A percentile compares a stretch with the other conserved stretches of the same genome.
These are phyloP conservation scores for Aradophagus sp. DNA, from an alignment of 1,140 invertebrate genomes.

Conservation along the genomic window DNA sequence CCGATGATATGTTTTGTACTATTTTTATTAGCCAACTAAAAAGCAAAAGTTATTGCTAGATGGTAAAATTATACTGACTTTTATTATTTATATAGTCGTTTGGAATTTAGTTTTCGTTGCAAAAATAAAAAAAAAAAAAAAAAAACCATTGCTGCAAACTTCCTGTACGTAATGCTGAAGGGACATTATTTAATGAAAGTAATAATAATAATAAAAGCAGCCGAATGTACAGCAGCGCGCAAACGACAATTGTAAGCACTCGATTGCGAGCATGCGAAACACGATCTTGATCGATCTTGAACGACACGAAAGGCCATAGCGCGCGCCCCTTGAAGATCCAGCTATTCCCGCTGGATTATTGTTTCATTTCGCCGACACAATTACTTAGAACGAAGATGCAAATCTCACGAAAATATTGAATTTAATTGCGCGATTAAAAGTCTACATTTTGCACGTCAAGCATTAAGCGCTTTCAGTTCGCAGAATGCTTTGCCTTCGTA, in stretches of 20 bases:
- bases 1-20: too few species aligned
- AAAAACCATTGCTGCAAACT: too few species aligned
- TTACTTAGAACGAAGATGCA: conserved; percentile 49
- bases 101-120: too few species aligned
- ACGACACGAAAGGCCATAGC: conserved; percentile 29
- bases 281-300: conserved; percentile 28
- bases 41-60: too few species aligned
- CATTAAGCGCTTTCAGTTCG: conserved; percentile 2
- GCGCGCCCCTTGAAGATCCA: conserved; percentile 31
- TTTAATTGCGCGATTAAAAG: conserved; percentile 51
- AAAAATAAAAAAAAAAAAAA: too few species aligned
- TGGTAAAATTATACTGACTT: too few species aligned
- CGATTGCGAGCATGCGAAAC: conserved; percentile 33
- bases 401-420: conserved; percentile 55
- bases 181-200: too few species aligned
- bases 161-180: too few species aligned
- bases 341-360: conserved; percentile 34
- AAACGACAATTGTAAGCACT: conserved; percentile 31
- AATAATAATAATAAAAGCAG: too few species aligned
- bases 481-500: too few species aligned
- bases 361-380: conserved; percentile 45
- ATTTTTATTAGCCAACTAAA: too few species aligned
- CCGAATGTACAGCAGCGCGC: conserved; percentile 1
- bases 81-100: too few species aligned
- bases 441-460: conserved; percentile 27